Base-by-base conservation (phyloP, 2,888 invertebrate genomes). In the Rhagonycha fulva region DNA sequence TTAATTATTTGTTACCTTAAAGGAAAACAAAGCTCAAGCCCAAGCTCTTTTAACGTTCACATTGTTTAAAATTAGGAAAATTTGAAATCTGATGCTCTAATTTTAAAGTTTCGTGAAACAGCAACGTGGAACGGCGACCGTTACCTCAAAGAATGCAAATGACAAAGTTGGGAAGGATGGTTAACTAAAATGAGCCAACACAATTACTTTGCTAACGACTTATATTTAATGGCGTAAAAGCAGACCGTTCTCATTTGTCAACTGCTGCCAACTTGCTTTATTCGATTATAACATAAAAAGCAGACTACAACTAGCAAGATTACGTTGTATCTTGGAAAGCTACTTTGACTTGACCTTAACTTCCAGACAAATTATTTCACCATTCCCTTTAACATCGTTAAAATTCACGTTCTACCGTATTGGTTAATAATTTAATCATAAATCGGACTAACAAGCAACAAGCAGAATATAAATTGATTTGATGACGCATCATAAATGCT, bases 151-250 rank as follows among this genome's bases (percentile, higher is more conserved):
- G 26, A 66, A 66, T 24, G 63, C 26, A 66, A 66, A 66, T 26
- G 63, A 66, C 63, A 66, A 66, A 24, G 63, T 66, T 66, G 24
- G n/a, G 63, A 12, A 70, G 61, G 69, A 61, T 69, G 67, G 68
- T 72, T 72, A 75, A 72, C 70, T 71, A 28, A 75, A 68, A 19
- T 67, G 30, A 68, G 68, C 32, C 74, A 68, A 62, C 68, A 24
- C 69, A 60, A 68, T 61, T 63, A 62, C 47, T 67, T 74, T 70
- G 62, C 68, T 75, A 75, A 75, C 70, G 75, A 72, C 75, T 71
- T 72, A 63, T 75, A 72, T 68, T 75, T 72, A 75, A 75, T 71
- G 75, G 68, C 71, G 75, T 71, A 68, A 75, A 71, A 75, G 71
- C 68, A 47, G 72, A 71, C 60, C 71, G 68, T 72, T 61, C 71